Evolutionary conservation across 2,113 vertebrate species (phyloP).

Genomic region (Oryzias woworae): DNA sequence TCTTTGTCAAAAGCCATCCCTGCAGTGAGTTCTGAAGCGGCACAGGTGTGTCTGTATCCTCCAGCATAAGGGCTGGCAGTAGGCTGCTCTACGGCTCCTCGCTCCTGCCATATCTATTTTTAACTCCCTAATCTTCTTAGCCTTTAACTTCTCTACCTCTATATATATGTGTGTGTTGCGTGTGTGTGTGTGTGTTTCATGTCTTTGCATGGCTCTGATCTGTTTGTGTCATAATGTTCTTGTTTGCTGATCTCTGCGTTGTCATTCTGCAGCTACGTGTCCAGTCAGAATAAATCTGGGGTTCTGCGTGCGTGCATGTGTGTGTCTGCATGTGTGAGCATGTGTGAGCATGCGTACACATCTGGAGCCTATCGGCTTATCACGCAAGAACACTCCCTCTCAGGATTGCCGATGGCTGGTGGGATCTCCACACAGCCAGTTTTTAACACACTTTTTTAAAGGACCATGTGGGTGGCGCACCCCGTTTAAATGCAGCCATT

Average conservation of each 20-base stretch:
- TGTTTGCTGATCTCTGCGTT: slow-evolving; percentile 30
- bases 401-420: slow-evolving; percentile 48
- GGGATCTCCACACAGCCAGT: slow-evolving; percentile 53
- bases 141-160: slow-evolving; percentile 68
- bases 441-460: slow-evolving; percentile 18
- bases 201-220: slow-evolving; percentile 17
- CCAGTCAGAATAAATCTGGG: slow-evolving; percentile 28
- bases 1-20: background rate
- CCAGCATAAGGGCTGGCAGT: slow-evolving; percentile 29
- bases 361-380: slow-evolving; percentile 62
- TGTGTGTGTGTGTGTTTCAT: slow-evolving; percentile 21
- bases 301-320: slow-evolving; percentile 3
- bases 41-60: slow-evolving; percentile 38
- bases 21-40: background rate
- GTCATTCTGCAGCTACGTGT: slow-evolving; percentile 21
- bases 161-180: slow-evolving; percentile 24
- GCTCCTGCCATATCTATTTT: slow-evolving; percentile 72
- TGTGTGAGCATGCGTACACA: slow-evolving; percentile 46
- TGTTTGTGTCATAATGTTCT: slow-evolving; percentile 46
- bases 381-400: slow-evolving; percentile 51
- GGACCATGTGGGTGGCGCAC: slow-evolving; percentile 26
- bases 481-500: slow-evolving; percentile 35
- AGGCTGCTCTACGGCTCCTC: slow-evolving; percentile 43
- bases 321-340: slow-evolving; percentile 13
- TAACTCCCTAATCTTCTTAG: slow-evolving; percentile 79